Evolutionary conservation across 2,113 vertebrate genomes (phyloP), one percentile per base, ranked within the genome.

Genomic region (Erinaceus europaeus): DNA sequence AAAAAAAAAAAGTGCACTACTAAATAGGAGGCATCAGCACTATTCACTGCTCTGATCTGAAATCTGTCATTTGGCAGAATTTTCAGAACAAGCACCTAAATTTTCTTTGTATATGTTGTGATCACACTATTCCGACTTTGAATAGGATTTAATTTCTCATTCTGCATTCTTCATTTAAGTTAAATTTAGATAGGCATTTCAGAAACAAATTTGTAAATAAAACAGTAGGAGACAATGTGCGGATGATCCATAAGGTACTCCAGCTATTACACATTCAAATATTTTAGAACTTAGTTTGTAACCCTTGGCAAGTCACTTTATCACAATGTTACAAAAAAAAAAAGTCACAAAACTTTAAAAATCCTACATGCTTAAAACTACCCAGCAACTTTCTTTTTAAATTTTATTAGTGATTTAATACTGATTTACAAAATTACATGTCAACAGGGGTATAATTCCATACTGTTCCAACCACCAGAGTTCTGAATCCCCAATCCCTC

Each of bases 161-260:
- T 75, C 53, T 69, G 34, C 18, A 59, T 80, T 81, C 25, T 88
- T 81, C 71, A 18, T 88, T 71, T 75, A 67, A 21, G 17, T 48
- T 89, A 78, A 42, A 82, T 72, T 93, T 86, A 83, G 29, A 86
- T 73, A 91, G 48, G 27, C 34, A 86, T 72, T 89, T 92, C 76
- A 84, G 42, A 76, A 65, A 88, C 10, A 17, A 67, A 76, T 83
- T 64, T 90, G 36, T 62, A 86, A 93, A 32, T 72, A 67, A 85
- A 91, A 76, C 18, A 27, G 48, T 13, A 69, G 20, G 36, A 85
- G 29, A 84, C 9, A 59, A 69, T 75, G 55, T 71, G 75, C 79
- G 36, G 34, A 12, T 77, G 78, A 90, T 76, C 34, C 64, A 55
- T 61, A 23, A 80, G 34, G 14, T 69, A 73, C 36, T 80, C 25